Conservation (phyloP, 2,797 vertebrate species). For the Nyctalus aviator region DNA sequence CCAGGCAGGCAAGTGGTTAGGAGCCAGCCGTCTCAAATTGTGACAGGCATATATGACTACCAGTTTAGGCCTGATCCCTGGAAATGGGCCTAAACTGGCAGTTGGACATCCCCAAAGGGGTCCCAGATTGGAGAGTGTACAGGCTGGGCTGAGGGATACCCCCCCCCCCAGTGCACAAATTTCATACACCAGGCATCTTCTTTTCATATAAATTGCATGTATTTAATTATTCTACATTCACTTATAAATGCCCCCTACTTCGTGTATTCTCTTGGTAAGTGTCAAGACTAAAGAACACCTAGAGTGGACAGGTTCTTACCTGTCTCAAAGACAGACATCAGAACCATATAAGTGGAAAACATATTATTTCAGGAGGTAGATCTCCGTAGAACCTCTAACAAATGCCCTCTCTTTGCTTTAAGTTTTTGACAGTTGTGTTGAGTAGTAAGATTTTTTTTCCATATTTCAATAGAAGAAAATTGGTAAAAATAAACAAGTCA, state of each 20-base stretch:
- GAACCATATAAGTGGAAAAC: constrained; percentile 16
- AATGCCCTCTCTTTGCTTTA: constrained; percentile 56
- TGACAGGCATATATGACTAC: too few relatives aligned
- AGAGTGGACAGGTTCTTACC: constrained; percentile 12
- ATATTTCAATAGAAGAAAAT: constrained; percentile 52
- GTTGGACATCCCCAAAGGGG: too few relatives aligned
- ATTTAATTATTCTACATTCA: constrained; percentile 28
- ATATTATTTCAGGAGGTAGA: constrained; percentile 43
- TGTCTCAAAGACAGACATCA: constrained; percentile 40
- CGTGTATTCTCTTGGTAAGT: constrained; percentile 12
- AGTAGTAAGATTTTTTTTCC: constrained; percentile 60
- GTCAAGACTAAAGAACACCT: constrained; percentile 38
- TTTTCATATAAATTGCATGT: neutral
- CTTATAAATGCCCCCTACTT: constrained; percentile 28
- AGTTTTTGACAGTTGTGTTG: constrained; percentile 36
- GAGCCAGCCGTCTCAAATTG: too few relatives aligned
- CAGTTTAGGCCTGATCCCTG: too few relatives aligned
- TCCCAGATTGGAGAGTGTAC: too few relatives aligned
- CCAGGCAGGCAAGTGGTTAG: too few relatives aligned
- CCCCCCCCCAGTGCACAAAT: too few relatives aligned
- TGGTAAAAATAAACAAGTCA: constrained; percentile 68
- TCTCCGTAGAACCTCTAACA: constrained; percentile 21
- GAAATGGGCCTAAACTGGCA: too few relatives aligned
- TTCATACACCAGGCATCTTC: neutral
- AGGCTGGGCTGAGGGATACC: too few relatives aligned